A percentile compares a stretch with the other conserved stretches of the same genome.
Evolutionary conservation across 2,888 invertebrate genomes (phyloP).

Genomic region (Minunthozetes semirufus): DNA sequence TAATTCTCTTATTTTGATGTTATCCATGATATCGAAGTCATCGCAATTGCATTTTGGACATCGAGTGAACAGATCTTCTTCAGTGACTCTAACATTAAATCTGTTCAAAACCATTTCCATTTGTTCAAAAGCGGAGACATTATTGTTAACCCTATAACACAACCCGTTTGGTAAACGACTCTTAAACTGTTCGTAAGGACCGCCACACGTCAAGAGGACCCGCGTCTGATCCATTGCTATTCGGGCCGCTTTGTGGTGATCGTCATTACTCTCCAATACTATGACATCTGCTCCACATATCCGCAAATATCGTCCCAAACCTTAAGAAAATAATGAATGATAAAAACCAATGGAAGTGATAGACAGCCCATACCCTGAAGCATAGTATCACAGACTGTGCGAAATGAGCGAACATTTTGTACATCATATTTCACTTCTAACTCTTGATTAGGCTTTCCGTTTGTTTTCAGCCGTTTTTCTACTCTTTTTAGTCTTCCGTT

Average conservation of each 20-base stretch:
- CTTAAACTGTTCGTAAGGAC: conserved; percentile 47
- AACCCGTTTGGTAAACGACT: conserved; percentile 55
- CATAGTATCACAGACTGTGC: conserved; percentile 58
- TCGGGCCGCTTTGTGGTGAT: conserved; percentile 54
- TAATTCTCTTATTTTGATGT: not conserved
- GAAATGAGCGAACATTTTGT: conserved; percentile 42
- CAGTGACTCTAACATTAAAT: conserved; percentile 60
- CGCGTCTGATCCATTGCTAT: conserved; percentile 53
- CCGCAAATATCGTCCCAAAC: conserved; percentile 59
- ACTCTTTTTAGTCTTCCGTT: conserved; percentile 44
- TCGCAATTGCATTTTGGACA: conserved; percentile 53
- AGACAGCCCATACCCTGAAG: conserved; percentile 44
- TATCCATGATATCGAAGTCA: not conserved
- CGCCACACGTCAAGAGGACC: conserved; percentile 56
- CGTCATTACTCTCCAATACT: conserved; percentile 52
- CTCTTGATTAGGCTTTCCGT: not conserved
- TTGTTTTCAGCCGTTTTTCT: conserved; percentile 40
- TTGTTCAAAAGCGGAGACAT: conserved; percentile 56
- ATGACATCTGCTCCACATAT: conserved; percentile 59
- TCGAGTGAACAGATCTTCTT: conserved; percentile 62
- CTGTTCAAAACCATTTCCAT: conserved; percentile 59
- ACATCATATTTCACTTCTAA: not conserved
- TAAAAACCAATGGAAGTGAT: not conserved
- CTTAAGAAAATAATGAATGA: not conserved
- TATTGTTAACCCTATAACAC: conserved; percentile 58